Base-by-base conservation (phyloP, 2,797 vertebrate genomes). In the Orestias chungarensis region DNA sequence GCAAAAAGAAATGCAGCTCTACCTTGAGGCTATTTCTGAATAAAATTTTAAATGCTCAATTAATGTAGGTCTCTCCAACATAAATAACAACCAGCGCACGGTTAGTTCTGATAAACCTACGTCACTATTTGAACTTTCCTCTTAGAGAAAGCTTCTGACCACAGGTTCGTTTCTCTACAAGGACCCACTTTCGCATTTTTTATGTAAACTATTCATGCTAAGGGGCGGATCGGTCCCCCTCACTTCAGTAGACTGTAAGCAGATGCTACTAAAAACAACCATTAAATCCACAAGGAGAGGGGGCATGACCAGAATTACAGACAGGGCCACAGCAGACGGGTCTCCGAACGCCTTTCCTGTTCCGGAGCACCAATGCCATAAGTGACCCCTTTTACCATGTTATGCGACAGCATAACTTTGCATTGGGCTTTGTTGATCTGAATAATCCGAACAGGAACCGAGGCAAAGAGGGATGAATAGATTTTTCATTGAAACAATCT, bases 401-500 rank as follows among this genome's bases (percentile, higher is more conserved):
- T 78, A 50, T 75, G 76, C 85, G 75, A 83, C 80, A 78, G 82
- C 73, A 79, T 74, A 84, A 82, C 76, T 78, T 84, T 55, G 73
- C 87, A 75, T 71, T 52, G 18, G 52, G 68, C 46, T 76, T 0
- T 66, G 64, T 65, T 70, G 73, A 69, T 74, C n/a, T 62, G 71
- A 80, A 79, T 87, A 86, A 88, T 85, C 85, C 20, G n/a, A 91
- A 85, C 79, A 79, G 81, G 81, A 86, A 81, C 86, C 71, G 64
- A 0, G 84, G 78, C 74, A 74, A 87, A 89, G 87, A 78, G 81
- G 89, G 86, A 88, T 87, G 86, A 83, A 79, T 81, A 87, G 83
- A 79, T 85, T 89, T 87, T 88, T 84, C 75, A 84, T 88, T 89
- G 75, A 90, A 89, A 88, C 80, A 89, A 83, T 87, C 78, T 87